Evolutionary conservation across 2,888 invertebrate species (phyloP).

Genomic region (Tortricodes alternella): DNA sequence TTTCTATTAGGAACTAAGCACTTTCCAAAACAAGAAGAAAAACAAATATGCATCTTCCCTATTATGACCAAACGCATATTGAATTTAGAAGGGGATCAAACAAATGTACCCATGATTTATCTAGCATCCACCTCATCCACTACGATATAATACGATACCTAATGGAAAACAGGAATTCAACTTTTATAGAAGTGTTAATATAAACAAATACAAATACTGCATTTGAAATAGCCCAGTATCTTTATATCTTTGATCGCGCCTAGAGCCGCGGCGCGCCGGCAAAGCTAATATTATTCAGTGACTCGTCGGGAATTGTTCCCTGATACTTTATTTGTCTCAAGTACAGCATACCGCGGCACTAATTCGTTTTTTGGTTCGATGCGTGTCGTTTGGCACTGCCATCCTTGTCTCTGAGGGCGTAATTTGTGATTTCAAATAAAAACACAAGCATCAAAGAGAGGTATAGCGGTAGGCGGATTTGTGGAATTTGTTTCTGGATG

Average conservation of each 20-base stretch:
- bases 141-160: too few relatives aligned
- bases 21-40: too few relatives aligned
- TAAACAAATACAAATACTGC: not conserved
- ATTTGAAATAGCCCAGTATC: conserved; percentile 36
- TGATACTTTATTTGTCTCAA: conserved; percentile 75
- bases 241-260: conserved; percentile 41
- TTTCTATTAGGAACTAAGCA: too few relatives aligned
- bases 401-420: conserved; percentile 58
- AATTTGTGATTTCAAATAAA: conserved; percentile 71
- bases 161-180: too few relatives aligned
- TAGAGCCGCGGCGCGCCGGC: conserved; percentile 51
- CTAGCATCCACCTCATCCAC: too few relatives aligned
- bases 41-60: too few relatives aligned
- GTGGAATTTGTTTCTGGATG: conserved; percentile 12
- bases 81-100: too few relatives aligned
- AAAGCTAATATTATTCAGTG: conserved; percentile 79
- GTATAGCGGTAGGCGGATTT: conserved; percentile 4
- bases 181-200: not conserved
- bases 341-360: conserved; percentile 35
- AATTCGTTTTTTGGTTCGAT: conserved; percentile 65
- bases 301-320: conserved; percentile 76
- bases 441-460: conserved; percentile 55
- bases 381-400: conserved; percentile 65
- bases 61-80: too few relatives aligned
- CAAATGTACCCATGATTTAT: too few relatives aligned